phyloP scores from a whole-genome alignment of 1,140 invertebrate genomes.

The Sminthurinus signatus region DNA sequence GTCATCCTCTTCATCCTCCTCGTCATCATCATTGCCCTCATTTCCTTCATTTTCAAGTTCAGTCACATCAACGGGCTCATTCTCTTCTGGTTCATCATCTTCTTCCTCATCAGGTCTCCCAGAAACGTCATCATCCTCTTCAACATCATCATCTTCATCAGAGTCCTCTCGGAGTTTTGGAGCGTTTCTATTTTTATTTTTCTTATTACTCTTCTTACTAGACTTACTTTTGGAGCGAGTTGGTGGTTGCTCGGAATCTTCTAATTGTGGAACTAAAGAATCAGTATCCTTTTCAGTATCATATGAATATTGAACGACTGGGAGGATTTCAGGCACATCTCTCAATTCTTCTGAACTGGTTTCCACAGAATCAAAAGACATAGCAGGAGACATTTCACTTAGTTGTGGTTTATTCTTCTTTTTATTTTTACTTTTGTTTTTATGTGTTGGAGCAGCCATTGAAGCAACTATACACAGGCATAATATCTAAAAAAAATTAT shows the following conservation, averaged over 20 bases:
- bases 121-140: not conserved
- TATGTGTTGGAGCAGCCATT: not conserved
- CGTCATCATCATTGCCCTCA: not conserved
- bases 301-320: not conserved
- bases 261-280: not conserved
- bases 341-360: conserved; percentile 6
- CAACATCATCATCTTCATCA: conserved; percentile 2
- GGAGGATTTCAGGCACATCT: conserved; percentile 5
- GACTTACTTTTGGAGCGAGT: no score
- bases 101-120: not conserved
- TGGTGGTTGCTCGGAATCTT: not conserved
- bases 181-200: not conserved
- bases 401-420: not conserved
- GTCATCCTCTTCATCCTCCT: not conserved
- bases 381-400: not conserved
- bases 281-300: not conserved
- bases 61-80: not conserved
- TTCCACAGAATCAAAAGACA: conserved; percentile 3
- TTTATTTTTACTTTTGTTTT: conserved; percentile 3
- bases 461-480: not conserved
- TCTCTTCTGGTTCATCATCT: conserved; percentile 2
- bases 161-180: not conserved
- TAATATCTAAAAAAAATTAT: no score
- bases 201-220: not conserved
- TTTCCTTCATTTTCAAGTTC: not conserved